A percentile compares a stretch with the other conserved stretches of the same genome.
These are phyloP conservation scores for Spodoptera littoralis DNA, from an alignment of 2,888 invertebrate genomes.

Conservation along the genomic window DNA sequence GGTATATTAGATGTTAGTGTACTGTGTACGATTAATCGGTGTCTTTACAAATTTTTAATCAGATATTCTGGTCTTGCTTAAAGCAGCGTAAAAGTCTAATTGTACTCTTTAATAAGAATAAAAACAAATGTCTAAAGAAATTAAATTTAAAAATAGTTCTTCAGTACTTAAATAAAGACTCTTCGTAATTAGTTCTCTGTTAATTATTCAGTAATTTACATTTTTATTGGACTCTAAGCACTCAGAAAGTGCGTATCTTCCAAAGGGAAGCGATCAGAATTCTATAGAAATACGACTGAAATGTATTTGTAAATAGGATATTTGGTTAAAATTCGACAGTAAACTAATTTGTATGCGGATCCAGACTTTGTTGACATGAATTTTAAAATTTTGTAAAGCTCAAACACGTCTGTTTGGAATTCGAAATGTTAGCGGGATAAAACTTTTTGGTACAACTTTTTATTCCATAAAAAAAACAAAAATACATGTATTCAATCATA, in stretches of 20 bases:
- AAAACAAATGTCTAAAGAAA: constrained; percentile 10
- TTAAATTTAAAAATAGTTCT: constrained; percentile 15
- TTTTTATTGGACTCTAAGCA: constrained; percentile 32
- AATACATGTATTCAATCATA: background rate
- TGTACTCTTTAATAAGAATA: background rate
- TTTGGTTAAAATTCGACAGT: constrained; percentile 29
- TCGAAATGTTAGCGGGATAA: constrained; percentile 6
- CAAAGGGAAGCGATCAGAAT: constrained; percentile 32
- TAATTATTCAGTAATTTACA: constrained; percentile 37
- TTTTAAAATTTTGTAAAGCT: constrained; percentile 45
- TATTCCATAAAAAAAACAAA: too few species aligned
- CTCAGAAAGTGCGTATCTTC: constrained; percentile 11
- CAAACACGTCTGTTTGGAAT: constrained; percentile 23
- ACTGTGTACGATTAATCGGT: too few species aligned
- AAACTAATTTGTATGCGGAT: constrained; percentile 47
- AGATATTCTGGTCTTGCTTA: too few species aligned
- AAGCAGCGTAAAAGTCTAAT: too few species aligned
- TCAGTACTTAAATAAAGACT: constrained; percentile 25
- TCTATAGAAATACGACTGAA: constrained; percentile 27
- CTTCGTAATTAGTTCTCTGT: constrained; percentile 22
- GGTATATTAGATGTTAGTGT: too few species aligned
- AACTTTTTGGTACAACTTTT: background rate
- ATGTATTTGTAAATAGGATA: constrained; percentile 39
- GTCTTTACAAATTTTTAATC: too few species aligned
- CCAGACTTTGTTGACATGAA: constrained; percentile 44